Conservation (phyloP, 2,888 invertebrate species). For the Melikaiella ostensackeni region DNA sequence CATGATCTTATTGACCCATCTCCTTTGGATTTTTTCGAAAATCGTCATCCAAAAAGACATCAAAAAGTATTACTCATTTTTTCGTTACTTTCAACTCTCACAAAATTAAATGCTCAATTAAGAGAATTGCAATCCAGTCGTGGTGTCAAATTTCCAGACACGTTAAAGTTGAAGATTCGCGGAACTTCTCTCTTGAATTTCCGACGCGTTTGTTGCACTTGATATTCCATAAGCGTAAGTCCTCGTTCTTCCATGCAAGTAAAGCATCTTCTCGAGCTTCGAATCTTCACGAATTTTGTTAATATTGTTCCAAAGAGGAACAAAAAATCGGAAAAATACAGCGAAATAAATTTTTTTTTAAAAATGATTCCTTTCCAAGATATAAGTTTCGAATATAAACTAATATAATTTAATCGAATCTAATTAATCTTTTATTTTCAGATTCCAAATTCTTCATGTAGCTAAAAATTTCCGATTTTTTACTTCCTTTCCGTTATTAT, state of each 20-base stretch:
- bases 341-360: not conserved
- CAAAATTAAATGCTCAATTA: not conserved
- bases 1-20: no score
- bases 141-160: slow-evolving; percentile 27
- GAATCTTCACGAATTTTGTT: slow-evolving; percentile 2
- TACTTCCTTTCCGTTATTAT: not conserved
- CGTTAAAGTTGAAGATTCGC: slow-evolving; percentile 5
- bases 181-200: slow-evolving; percentile 12
- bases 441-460: not conserved
- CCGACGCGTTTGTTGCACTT: slow-evolving; percentile 22
- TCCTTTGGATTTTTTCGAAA: no score
- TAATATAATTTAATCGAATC: not conserved
- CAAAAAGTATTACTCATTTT: no score
- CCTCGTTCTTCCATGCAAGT: slow-evolving; percentile 34
- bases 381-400: not conserved
- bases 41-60: no score
- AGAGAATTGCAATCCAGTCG: slow-evolving; percentile 19
- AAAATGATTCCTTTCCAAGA: not conserved
- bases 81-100: no score
- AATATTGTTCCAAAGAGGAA: not conserved
- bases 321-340: not conserved
- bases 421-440: not conserved
- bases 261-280: slow-evolving; percentile 24
- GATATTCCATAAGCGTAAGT: slow-evolving; percentile 36
- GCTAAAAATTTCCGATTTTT: slow-evolving; percentile 3